A percentile compares a stretch with the other conserved stretches of the same genome.
phyloP scores from a whole-genome alignment of 2,888 invertebrate genomes.

The Theretra japonica region DNA sequence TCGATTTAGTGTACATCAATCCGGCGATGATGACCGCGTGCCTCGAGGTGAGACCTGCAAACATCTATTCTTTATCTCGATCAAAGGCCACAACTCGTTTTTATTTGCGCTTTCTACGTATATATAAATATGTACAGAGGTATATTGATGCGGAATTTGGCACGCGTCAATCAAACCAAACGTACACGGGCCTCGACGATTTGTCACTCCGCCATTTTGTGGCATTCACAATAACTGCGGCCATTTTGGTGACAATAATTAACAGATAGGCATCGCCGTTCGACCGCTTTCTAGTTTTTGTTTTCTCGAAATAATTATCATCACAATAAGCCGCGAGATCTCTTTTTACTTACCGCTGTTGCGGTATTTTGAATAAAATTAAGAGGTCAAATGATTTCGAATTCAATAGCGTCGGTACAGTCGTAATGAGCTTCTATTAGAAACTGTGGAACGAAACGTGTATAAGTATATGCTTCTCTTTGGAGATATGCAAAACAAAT shows the following conservation, averaged over 20 bases:
- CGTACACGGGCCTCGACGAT: constrained; percentile 75
- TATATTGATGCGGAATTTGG: constrained; percentile 77
- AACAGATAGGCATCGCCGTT: constrained; percentile 79
- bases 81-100: constrained; percentile 75
- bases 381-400: constrained; percentile 69
- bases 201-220: constrained; percentile 81
- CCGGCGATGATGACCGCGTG: constrained; percentile 40
- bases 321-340: constrained; percentile 80
- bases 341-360: constrained; percentile 81
- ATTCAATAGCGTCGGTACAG: constrained; percentile 65
- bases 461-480: background rate
- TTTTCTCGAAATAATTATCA: constrained; percentile 83
- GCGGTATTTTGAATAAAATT: constrained; percentile 83
- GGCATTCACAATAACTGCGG: constrained; percentile 75
- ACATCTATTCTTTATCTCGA: constrained; percentile 75
- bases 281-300: constrained; percentile 83
- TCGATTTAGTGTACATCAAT: constrained; percentile 45
- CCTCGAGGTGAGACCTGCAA: constrained; percentile 52
- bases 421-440: constrained; percentile 68
- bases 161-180: constrained; percentile 83
- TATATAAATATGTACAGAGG: constrained; percentile 81
- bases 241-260: constrained; percentile 84
- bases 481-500: background rate
- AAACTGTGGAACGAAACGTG: constrained; percentile 62
- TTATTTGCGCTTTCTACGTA: constrained; percentile 83